Conservation (phyloP, 2,797 vertebrate species). For the Gambusia yucatana region DNA sequence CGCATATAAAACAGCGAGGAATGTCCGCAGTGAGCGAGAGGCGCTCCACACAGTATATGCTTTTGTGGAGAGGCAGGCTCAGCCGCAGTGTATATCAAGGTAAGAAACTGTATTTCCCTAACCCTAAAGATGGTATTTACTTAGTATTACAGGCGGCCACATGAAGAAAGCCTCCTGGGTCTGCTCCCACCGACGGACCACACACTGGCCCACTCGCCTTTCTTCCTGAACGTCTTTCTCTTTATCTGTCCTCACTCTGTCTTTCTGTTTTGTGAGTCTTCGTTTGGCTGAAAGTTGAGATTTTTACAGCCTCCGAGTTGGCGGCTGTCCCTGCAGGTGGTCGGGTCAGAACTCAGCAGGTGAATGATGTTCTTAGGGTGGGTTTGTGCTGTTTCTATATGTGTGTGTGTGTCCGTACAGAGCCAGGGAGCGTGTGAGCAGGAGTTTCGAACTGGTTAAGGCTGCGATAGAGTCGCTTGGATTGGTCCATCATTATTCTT, state of each 20-base stretch:
- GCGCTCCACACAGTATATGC: conserved; percentile 19
- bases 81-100: conserved; percentile 63
- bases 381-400: conserved; percentile 17
- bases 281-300: conserved; percentile 47
- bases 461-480: conserved; percentile 53
- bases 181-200: conserved; percentile 48
- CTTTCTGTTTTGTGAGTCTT: conserved; percentile 29
- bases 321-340: conserved; percentile 41
- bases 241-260: conserved; percentile 31
- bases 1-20: conserved; percentile 52
- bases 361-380: conserved; percentile 43
- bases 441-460: conserved; percentile 61
- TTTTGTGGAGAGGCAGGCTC: conserved; percentile 53
- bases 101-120: conserved; percentile 62
- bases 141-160: conserved; percentile 56
- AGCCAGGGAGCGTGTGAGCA: conserved; percentile 44
- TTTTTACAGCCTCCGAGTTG: conserved; percentile 47
- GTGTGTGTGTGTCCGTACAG: background rate
- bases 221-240: conserved; percentile 30
- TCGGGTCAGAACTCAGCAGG: conserved; percentile 70
- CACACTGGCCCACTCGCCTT: conserved; percentile 42
- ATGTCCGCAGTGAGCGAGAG: conserved; percentile 35
- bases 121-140: conserved; percentile 65
- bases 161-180: conserved; percentile 47
- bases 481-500: conserved; percentile 82